A percentile compares a stretch with the other conserved stretches of the same genome.
Evolutionary conservation across 2,113 vertebrate species (phyloP).

Genomic region (Vidua macroura): DNA sequence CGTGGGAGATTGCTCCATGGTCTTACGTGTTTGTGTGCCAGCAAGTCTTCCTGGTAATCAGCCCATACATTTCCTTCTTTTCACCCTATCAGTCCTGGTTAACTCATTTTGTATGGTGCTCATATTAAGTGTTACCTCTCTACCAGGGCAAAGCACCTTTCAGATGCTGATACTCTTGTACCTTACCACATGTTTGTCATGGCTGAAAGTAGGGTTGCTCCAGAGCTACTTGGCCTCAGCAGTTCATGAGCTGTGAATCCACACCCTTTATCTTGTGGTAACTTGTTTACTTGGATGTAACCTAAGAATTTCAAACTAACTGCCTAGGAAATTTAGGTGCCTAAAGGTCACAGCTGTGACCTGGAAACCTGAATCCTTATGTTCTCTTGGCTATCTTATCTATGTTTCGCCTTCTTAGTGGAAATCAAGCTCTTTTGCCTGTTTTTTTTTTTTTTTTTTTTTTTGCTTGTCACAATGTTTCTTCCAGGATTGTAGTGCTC

Average conservation of each 20-base stretch:
- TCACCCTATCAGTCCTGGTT: not conserved
- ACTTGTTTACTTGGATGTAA: not conserved
- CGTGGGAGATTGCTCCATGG: not conserved
- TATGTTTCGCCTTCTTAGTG: not conserved
- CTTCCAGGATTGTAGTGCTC: not conserved
- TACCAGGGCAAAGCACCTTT: not conserved
- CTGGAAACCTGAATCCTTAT: not conserved
- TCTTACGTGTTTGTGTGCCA: not conserved
- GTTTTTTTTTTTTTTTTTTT: not conserved
- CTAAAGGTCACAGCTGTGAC: not conserved
- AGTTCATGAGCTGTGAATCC: not conserved
- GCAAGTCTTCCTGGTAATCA: not conserved
- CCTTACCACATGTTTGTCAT: not conserved
- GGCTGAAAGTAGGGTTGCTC: not conserved
- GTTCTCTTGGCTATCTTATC: not conserved
- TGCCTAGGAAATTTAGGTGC: not conserved
- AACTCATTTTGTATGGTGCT: not conserved
- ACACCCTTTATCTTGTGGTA: not conserved
- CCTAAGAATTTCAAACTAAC: not conserved
- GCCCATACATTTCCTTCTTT: not conserved
- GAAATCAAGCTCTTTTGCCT: not conserved
- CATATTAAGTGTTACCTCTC: not conserved
- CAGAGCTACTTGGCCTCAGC: not conserved
- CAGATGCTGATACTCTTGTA: not conserved
- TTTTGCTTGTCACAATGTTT: not conserved